Conservation (phyloP, 2,888 invertebrate species). For the Epinotia bilunana region DNA sequence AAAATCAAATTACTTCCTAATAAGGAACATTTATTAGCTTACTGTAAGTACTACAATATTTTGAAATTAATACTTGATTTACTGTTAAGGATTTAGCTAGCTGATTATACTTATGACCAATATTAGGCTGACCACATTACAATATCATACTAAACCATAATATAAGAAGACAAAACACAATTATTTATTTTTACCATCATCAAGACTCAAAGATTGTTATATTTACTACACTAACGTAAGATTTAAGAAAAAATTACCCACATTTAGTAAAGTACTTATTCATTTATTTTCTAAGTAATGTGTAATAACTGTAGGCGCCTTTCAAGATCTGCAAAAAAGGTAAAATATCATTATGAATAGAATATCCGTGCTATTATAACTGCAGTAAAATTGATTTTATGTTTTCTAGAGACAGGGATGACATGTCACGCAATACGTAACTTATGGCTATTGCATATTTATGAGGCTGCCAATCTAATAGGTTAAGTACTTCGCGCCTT, state of each 20-base stretch:
- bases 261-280: background rate
- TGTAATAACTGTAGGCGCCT: slow-evolving; percentile 78
- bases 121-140: too few relatives aligned
- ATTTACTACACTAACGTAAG: too few relatives aligned
- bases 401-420: background rate
- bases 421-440: background rate
- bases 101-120: too few relatives aligned
- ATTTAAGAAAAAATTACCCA: too few relatives aligned
- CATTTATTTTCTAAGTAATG: slow-evolving; percentile 63
- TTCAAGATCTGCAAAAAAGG: slow-evolving; percentile 67
- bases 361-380: background rate
- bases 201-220: too few relatives aligned
- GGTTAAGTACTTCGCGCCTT: background rate
- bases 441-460: slow-evolving; percentile 1
- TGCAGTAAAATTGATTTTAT: background rate
- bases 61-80: too few relatives aligned
- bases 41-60: too few relatives aligned
- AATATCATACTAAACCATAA: background rate
- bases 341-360: background rate
- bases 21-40: too few relatives aligned
- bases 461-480: slow-evolving; percentile 10
- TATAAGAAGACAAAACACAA: background rate
- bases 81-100: too few relatives aligned
- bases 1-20: too few relatives aligned
- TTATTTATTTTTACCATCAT: background rate